Evolutionary conservation across 2,113 vertebrate genomes (phyloP).

Genomic region (Chamaetylas fuelleborni): DNA sequence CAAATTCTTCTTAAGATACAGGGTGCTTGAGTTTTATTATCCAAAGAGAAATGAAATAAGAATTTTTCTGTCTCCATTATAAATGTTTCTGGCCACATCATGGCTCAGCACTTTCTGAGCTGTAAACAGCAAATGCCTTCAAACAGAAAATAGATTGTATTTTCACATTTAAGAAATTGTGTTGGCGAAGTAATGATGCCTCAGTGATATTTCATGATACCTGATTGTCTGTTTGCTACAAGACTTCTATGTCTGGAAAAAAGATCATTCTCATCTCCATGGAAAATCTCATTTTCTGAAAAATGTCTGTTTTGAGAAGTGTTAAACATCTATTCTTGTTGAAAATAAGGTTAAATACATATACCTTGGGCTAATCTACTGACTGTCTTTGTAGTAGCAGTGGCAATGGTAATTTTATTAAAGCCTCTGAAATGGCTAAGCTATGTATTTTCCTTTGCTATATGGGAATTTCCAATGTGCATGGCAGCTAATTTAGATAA

Average conservation of each 20-base stretch:
- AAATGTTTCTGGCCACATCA: not conserved
- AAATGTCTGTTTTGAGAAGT: constrained; percentile 49
- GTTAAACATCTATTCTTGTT: constrained; percentile 20
- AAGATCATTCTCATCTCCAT: constrained; percentile 32
- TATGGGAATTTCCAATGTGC: not conserved
- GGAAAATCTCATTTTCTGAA: constrained; percentile 64
- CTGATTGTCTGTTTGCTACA: constrained; percentile 61
- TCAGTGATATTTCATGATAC: constrained; percentile 65
- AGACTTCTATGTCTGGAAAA: constrained; percentile 40
- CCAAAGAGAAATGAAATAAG: not conserved
- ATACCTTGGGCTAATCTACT: not conserved
- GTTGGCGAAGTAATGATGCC: constrained; percentile 60
- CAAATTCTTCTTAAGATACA: not conserved
- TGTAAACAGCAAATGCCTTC: not conserved
- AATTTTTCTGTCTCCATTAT: not conserved
- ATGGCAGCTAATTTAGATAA: not conserved
- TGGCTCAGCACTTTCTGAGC: not conserved
- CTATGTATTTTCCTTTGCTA: not conserved
- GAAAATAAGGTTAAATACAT: constrained; percentile 48
- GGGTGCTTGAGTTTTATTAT: not conserved
- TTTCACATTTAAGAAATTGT: constrained; percentile 63
- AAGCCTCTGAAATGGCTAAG: not conserved
- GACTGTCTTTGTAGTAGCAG: not conserved
- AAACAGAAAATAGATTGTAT: constrained; percentile 35
- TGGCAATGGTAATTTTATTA: constrained; percentile 12